These are phyloP conservation scores for Gopherus evgoodei DNA, from an alignment of 2,113 vertebrate genomes.

Conservation along the genomic window DNA sequence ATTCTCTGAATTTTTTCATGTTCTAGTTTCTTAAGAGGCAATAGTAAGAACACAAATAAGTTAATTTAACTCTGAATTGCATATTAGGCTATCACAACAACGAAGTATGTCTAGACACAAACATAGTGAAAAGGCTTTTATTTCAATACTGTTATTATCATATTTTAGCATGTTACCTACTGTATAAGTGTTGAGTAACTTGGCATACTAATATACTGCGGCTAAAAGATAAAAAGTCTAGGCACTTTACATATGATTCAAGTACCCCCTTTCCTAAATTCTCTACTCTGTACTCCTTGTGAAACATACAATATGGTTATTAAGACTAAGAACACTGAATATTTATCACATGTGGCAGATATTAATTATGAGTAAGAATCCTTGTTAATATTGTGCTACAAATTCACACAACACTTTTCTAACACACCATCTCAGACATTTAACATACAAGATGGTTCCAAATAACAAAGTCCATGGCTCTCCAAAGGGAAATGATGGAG, in stretches of 20 bases:
- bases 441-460: neutral
- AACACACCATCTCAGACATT: neutral
- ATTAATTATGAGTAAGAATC: neutral
- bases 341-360: neutral
- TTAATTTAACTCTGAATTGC: neutral
- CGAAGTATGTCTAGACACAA: neutral
- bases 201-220: neutral
- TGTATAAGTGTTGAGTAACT: neutral
- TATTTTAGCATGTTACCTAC: neutral
- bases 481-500: neutral
- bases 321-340: neutral
- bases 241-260: neutral
- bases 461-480: neutral
- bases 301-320: neutral
- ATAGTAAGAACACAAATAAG: neutral
- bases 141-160: neutral
- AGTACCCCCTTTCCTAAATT: neutral
- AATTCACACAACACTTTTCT: neutral
- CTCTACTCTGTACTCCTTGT: neutral
- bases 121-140: neutral
- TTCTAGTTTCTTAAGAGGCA: neutral
- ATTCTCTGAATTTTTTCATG: neutral
- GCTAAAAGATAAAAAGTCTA: neutral
- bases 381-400: neutral
- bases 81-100: constrained; percentile 15